These are phyloP conservation scores for Narcine bancroftii DNA, from an alignment of 2,113 vertebrate species.

Conservation along the genomic window DNA sequence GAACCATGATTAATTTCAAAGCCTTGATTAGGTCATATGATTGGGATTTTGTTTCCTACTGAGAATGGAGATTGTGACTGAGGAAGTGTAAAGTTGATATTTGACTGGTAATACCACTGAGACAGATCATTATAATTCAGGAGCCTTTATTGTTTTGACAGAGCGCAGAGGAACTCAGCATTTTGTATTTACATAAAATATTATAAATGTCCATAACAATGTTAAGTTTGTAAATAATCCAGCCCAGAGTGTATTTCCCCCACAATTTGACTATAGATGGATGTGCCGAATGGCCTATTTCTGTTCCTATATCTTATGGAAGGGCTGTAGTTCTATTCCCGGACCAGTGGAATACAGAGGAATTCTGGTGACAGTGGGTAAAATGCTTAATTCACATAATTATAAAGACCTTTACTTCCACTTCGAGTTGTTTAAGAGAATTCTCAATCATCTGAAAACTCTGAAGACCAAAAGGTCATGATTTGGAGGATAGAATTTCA, in stretches of 20 bases:
- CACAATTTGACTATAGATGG: background rate
- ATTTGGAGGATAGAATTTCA: background rate
- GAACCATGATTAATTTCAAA: no score
- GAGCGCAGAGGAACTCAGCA: no score
- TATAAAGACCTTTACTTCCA: background rate
- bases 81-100: no score
- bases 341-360: background rate
- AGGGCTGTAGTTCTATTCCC: background rate
- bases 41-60: no score
- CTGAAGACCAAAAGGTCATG: background rate
- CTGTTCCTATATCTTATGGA: no score
- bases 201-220: background rate
- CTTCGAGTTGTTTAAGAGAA: background rate
- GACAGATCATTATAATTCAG: no score
- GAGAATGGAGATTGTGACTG: no score
- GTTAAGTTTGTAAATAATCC: background rate
- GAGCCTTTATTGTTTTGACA: no score
- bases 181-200: no score
- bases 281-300: no score
- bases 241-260: background rate
- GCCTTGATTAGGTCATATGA: no score
- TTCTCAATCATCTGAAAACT: background rate
- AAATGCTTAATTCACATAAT: background rate
- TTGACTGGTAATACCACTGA: no score
- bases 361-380: background rate